Conservation (phyloP, 2,113 vertebrate genomes). For the Sisor rabdophorus region DNA sequence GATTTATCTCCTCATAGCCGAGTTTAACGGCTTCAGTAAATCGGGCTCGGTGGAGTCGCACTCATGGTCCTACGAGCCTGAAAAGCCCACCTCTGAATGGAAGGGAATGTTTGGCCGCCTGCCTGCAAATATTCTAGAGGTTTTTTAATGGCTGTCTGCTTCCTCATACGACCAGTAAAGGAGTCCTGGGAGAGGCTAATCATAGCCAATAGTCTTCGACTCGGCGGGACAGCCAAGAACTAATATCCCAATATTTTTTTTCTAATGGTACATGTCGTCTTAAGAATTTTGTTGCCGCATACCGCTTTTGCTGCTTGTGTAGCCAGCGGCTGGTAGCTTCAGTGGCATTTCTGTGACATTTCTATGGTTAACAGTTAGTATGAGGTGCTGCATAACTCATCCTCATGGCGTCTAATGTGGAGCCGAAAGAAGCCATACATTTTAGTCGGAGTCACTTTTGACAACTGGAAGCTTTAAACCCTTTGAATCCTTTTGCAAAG, state of each 20-base stretch:
- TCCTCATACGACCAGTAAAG: constrained; percentile 35
- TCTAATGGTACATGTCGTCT: constrained; percentile 4
- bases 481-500: neutral
- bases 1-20: constrained; percentile 50
- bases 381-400: neutral
- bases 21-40: constrained; percentile 46
- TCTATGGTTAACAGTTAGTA: neutral
- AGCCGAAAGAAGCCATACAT: neutral
- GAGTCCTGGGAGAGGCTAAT: constrained; percentile 18
- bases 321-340: neutral
- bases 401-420: neutral
- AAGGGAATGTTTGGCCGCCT: constrained; percentile 4
- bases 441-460: neutral
- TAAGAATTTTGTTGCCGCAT: neutral
- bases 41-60: constrained; percentile 18
- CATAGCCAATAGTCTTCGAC: constrained; percentile 19
- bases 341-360: neutral
- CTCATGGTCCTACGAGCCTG: constrained; percentile 4
- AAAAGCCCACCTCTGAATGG: constrained; percentile 26
- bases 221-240: constrained; percentile 31
- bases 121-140: constrained; percentile 41
- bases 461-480: too few species aligned
- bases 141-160: constrained; percentile 44
- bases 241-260: constrained; percentile 22
- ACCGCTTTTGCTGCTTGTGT: neutral